Percentiles rank a stretch among this genome's conserved stretches.
These are phyloP conservation scores for Plebejus argus DNA, from an alignment of 2,888 invertebrate genomes.

Conservation along the genomic window DNA sequence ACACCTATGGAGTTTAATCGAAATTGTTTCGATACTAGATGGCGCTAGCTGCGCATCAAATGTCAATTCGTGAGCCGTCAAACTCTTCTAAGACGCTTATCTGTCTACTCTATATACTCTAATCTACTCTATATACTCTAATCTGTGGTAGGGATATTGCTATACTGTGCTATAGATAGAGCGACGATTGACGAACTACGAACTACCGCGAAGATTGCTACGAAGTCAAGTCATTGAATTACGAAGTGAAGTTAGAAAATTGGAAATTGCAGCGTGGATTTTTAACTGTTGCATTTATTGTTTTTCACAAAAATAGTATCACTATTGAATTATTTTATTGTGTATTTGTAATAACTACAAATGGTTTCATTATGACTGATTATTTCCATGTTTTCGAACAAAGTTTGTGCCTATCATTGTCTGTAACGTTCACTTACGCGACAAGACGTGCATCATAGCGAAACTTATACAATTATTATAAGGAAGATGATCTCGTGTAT, in stretches of 20 bases:
- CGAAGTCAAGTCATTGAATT: not conserved
- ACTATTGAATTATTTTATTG: constrained; percentile 42
- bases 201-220: too few relatives aligned
- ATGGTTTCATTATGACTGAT: constrained; percentile 70
- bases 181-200: too few relatives aligned
- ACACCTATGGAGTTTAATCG: too few relatives aligned
- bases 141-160: too few relatives aligned
- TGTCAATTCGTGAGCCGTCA: too few relatives aligned
- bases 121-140: too few relatives aligned
- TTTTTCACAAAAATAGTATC: constrained; percentile 33
- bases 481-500: constrained; percentile 67
- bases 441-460: constrained; percentile 72
- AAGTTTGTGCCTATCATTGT: constrained; percentile 80
- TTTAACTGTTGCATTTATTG: constrained; percentile 54
- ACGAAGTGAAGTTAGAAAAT: constrained; percentile 4
- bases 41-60: too few relatives aligned
- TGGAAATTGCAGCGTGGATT: constrained; percentile 71
- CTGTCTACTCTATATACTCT: too few relatives aligned
- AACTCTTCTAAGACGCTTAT: too few relatives aligned
- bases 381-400: constrained; percentile 71
- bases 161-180: too few relatives aligned
- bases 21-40: too few relatives aligned
- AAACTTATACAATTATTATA: constrained; percentile 50
- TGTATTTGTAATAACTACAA: constrained; percentile 49
- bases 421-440: constrained; percentile 65